Conservation (phyloP, 2,888 invertebrate species). For the Rhorus exstirpatorius region DNA sequence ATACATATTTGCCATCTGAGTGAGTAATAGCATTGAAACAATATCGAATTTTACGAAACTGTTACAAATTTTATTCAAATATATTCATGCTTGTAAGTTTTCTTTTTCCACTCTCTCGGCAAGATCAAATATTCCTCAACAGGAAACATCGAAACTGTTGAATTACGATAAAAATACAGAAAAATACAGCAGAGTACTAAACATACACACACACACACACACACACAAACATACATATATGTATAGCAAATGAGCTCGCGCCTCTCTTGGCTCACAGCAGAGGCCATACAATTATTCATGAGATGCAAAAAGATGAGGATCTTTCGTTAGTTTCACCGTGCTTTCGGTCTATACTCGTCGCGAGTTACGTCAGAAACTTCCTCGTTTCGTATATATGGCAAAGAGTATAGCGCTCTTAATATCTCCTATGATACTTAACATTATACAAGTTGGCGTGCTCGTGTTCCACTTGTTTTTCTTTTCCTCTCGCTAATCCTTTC, state of each 20-base stretch:
- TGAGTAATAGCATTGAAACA: neutral
- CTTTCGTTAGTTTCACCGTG: conserved; percentile 70
- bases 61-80: neutral
- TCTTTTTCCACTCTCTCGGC: neutral
- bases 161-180: conserved; percentile 17
- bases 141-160: conserved; percentile 37
- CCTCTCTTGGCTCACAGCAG: conserved; percentile 3
- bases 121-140: neutral
- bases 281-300: conserved; percentile 60
- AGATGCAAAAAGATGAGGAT: conserved; percentile 70
- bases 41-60: neutral
- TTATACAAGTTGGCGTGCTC: conserved; percentile 40
- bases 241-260: conserved; percentile 57
- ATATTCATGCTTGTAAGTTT: neutral
- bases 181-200: neutral
- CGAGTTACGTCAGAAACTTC: conserved; percentile 69
- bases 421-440: conserved; percentile 20
- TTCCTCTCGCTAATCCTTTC: conserved; percentile 19
- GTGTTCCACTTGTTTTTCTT: conserved; percentile 52
- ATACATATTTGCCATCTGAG: neutral
- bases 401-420: conserved; percentile 15
- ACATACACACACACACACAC: conserved; percentile 1
- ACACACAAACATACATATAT: conserved; percentile 23
- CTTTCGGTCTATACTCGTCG: conserved; percentile 51
- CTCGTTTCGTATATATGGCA: conserved; percentile 42